A percentile compares a stretch with the other conserved stretches of the same genome.
Conservation (phyloP, 2,113 vertebrate genomes). For the Percopsis transmontana region DNA sequence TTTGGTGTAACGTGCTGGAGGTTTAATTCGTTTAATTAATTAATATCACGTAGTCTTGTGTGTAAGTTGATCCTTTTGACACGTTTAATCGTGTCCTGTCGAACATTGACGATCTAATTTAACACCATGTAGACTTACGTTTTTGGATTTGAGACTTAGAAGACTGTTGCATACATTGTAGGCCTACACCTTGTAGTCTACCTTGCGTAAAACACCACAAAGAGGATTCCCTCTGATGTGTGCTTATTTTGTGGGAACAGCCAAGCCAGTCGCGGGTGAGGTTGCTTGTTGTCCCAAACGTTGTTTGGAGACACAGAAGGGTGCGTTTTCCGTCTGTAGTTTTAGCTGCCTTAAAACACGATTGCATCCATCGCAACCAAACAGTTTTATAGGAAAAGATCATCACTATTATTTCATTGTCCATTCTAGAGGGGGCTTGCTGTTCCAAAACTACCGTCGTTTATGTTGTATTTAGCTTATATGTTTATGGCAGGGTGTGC, state of each 20-base stretch:
- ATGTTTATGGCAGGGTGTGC: too few species aligned
- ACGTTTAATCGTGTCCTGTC: too few species aligned
- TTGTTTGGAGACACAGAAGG: background rate
- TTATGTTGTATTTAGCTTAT: too few species aligned
- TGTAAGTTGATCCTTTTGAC: too few species aligned
- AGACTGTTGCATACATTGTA: too few species aligned
- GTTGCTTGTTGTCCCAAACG: background rate
- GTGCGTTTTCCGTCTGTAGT: background rate
- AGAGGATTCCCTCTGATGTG: constrained; percentile 24
- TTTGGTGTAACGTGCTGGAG: too few species aligned
- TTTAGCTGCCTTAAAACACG: background rate
- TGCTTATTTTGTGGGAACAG: background rate
- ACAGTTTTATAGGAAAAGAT: background rate
- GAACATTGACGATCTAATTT: too few species aligned
- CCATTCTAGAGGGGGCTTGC: background rate
- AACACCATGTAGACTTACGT: too few species aligned
- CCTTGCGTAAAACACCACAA: constrained; percentile 3
- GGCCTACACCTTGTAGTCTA: background rate
- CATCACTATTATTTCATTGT: background rate
- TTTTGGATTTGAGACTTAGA: too few species aligned
- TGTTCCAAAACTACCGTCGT: background rate
- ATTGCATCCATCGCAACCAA: background rate
- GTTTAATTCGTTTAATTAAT: too few species aligned
- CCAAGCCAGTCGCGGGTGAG: background rate
- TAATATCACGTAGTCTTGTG: too few species aligned